Evolutionary conservation across 2,113 vertebrate species (phyloP).

Genomic region (Pygoscelis adeliae): DNA sequence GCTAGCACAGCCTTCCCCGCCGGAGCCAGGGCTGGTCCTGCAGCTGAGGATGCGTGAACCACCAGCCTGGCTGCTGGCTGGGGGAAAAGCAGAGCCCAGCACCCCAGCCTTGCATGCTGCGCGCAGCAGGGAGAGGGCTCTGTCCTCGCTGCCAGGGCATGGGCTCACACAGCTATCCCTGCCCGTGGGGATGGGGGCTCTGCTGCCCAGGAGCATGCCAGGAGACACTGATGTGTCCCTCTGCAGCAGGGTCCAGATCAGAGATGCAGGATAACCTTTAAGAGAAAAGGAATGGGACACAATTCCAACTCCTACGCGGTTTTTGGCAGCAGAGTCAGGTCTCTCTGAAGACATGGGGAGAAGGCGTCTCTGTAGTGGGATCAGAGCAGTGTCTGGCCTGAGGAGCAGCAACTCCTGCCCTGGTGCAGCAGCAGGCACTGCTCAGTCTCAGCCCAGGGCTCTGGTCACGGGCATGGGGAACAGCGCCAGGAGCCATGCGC

Average conservation of each 20-base stretch:
- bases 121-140: neutral
- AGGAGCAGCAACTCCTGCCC: neutral
- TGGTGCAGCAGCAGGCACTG: neutral
- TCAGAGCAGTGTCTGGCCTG: neutral
- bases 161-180: neutral
- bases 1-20: neutral
- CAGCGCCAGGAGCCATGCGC: neutral
- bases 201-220: neutral
- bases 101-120: accelerated
- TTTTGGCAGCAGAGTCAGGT: neutral
- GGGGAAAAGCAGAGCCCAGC: neutral
- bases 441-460: neutral
- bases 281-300: neutral
- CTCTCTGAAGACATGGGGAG: neutral
- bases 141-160: neutral
- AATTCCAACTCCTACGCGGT: neutral
- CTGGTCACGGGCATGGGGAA: neutral
- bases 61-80: neutral
- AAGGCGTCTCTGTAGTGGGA: neutral
- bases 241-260: neutral
- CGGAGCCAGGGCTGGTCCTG: neutral
- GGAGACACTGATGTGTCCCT: neutral
- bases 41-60: neutral
- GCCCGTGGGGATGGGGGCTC: neutral
- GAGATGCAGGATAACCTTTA: neutral